Conservation (phyloP, 2,888 invertebrate genomes). For the Lottia gigantea region DNA sequence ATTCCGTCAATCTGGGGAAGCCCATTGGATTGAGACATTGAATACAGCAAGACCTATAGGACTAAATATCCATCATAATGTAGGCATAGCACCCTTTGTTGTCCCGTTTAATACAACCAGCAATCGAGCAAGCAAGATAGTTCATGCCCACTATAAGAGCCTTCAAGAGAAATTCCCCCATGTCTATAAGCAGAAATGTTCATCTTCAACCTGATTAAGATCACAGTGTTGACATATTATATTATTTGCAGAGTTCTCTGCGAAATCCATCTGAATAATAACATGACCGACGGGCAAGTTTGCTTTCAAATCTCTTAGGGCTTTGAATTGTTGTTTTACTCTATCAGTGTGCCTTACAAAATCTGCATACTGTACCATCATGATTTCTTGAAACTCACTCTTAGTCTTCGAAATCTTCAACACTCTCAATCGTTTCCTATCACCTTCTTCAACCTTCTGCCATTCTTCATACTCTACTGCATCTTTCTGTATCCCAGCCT, state of each 20-base stretch:
- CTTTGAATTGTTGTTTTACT: conserved; percentile 25
- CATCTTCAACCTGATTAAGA: too few relatives aligned
- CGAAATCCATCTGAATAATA: conserved; percentile 35
- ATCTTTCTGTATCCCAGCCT: conserved; percentile 6
- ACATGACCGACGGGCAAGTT: conserved; percentile 23
- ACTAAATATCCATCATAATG: too few relatives aligned
- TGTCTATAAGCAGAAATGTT: too few relatives aligned
- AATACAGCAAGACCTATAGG: too few relatives aligned
- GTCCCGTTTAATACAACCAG: too few relatives aligned
- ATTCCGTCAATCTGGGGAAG: too few relatives aligned
- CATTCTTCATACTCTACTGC: conserved; percentile 25
- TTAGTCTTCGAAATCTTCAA: conserved; percentile 15
- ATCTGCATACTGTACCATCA: conserved; percentile 19
- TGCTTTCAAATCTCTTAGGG: conserved; percentile 26
- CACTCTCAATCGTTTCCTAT: conserved; percentile 31
- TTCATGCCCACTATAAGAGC: too few relatives aligned
- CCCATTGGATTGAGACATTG: too few relatives aligned
- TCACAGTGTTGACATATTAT: too few relatives aligned
- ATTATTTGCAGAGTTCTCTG: conserved; percentile 33
- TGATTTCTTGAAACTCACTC: conserved; percentile 22
- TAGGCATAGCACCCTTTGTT: too few relatives aligned
- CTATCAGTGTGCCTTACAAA: conserved; percentile 27
- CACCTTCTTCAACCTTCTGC: conserved; percentile 26
- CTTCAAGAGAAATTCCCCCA: too few relatives aligned
- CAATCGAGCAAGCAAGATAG: too few relatives aligned